Conservation (phyloP, 2,113 vertebrate genomes). For the Microcebus lehilahytsara region DNA sequence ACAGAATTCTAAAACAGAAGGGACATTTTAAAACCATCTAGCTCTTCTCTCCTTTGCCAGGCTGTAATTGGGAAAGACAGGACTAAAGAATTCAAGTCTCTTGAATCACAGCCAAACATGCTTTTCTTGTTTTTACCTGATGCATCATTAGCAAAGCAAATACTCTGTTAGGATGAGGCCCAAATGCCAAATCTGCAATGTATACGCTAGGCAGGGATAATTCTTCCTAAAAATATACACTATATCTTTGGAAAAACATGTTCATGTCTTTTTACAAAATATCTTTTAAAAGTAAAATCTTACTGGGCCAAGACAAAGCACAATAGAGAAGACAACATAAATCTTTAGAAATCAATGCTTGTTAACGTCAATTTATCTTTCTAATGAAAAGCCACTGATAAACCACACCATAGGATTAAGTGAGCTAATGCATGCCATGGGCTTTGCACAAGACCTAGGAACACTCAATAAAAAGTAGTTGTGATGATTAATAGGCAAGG, state of each 20-base stretch:
- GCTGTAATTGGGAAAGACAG: not conserved
- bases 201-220: not conserved
- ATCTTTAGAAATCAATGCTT: constrained; percentile 57
- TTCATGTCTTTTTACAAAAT: constrained; percentile 14
- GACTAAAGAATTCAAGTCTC: not conserved
- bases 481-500: constrained; percentile 1
- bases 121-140: not conserved
- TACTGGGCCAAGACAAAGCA: not conserved
- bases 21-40: not conserved
- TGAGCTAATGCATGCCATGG: constrained; percentile 30
- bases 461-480: constrained; percentile 36
- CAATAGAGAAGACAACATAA: constrained; percentile 17
- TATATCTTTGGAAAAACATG: not conserved
- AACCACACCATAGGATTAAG: constrained; percentile 19
- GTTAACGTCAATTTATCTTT: constrained; percentile 60
- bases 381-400: constrained; percentile 68
- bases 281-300: constrained; percentile 18
- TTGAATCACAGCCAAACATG: constrained; percentile 21
- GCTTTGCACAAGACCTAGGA: constrained; percentile 25
- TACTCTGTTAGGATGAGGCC: not conserved
- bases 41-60: not conserved
- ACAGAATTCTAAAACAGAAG: constrained; percentile 6
- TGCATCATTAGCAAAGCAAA: constrained; percentile 15
- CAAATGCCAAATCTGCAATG: not conserved
- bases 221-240: constrained; percentile 24